Conservation (phyloP, 1,140 invertebrate genomes). For the Eueides isabella region DNA sequence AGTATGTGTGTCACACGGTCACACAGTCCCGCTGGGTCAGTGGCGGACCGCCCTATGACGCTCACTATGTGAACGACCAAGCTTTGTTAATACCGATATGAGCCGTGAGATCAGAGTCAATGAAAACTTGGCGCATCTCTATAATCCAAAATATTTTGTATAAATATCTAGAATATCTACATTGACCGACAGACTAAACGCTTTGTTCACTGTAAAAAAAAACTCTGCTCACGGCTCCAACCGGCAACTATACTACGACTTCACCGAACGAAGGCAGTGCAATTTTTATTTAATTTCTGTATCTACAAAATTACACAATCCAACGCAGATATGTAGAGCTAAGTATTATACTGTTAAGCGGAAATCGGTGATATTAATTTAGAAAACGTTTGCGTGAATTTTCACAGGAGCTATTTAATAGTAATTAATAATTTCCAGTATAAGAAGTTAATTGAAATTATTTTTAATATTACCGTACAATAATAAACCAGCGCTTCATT, state of each 20-base stretch:
- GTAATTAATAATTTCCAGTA: not conserved
- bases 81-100: slow-evolving; percentile 10
- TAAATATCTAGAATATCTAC: not conserved
- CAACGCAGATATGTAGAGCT: slow-evolving; percentile 67
- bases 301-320: slow-evolving; percentile 51
- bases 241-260: not conserved
- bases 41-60: slow-evolving; percentile 23
- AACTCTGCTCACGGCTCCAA: not conserved
- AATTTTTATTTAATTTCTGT: slow-evolving; percentile 56
- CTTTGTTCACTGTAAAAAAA: not conserved
- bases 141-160: not conserved
- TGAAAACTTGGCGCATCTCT: not conserved
- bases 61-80: slow-evolving; percentile 43
- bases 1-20: slow-evolving; percentile 57
- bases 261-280: slow-evolving; percentile 52
- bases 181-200: not conserved
- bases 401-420: slow-evolving; percentile 27
- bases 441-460: not conserved
- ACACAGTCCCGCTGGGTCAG: slow-evolving; percentile 15
- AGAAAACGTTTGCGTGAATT: slow-evolving; percentile 10
- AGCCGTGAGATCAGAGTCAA: not conserved
- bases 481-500: slow-evolving; percentile 18
- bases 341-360: slow-evolving; percentile 38
- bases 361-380: slow-evolving; percentile 5
- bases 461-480: not conserved